A percentile compares a stretch with the other conserved stretches of the same genome.
These are phyloP conservation scores for Neomicropteryx cornuta DNA, from an alignment of 1,140 invertebrate genomes.

Conservation along the genomic window DNA sequence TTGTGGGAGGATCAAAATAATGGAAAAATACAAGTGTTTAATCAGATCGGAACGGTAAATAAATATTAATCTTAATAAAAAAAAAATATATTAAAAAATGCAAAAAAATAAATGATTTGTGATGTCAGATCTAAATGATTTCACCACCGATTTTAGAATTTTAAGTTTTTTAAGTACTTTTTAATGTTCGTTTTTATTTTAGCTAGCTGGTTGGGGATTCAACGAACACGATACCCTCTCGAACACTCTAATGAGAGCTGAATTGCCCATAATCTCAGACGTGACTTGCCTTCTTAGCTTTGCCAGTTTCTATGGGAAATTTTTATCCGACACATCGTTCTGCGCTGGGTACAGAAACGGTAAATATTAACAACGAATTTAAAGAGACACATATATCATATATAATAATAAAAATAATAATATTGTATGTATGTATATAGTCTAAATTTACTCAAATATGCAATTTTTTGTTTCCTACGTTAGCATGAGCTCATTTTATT, in stretches of 20 bases:
- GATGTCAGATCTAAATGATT: background rate
- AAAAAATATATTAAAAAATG: constrained; percentile 2
- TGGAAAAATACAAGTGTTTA: constrained; percentile 13
- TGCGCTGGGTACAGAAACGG: constrained; percentile 27
- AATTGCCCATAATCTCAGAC: constrained; percentile 22
- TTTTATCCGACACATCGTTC: constrained; percentile 21
- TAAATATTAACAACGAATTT: constrained; percentile 9
- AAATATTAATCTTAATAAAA: constrained; percentile 3
- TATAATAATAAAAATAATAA: too few species aligned
- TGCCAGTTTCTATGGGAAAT: constrained; percentile 22
- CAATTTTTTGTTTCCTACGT: too few species aligned
- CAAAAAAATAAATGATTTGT: background rate
- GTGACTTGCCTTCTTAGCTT: constrained; percentile 22
- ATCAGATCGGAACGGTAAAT: constrained; percentile 22
- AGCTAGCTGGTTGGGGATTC: constrained; percentile 31
- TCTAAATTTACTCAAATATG: too few species aligned
- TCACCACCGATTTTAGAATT: background rate
- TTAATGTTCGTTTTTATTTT: constrained; percentile 4
- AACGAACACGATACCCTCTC: constrained; percentile 19
- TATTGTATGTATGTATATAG: too few species aligned
- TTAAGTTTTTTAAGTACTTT: background rate
- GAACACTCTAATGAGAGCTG: constrained; percentile 17
- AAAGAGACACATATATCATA: too few species aligned
- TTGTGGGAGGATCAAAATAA: constrained; percentile 18
- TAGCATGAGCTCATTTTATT: too few species aligned